These are phyloP conservation scores for Plebejus argus DNA, from an alignment of 2,888 invertebrate species.

Conservation along the genomic window DNA sequence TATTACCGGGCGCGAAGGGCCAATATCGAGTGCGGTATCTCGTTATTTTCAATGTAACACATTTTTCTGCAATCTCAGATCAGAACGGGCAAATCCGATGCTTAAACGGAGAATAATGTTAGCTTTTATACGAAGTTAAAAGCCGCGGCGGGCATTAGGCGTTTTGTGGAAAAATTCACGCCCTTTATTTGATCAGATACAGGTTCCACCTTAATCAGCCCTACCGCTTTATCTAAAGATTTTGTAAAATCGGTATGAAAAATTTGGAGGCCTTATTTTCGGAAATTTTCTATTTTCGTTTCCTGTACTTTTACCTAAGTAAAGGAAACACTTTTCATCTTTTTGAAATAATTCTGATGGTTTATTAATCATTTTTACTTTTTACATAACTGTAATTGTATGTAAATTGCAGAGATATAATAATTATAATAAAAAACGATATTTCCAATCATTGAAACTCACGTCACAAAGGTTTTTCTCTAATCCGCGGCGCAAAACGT, in stretches of 20 bases:
- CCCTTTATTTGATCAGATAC: slow-evolving; percentile 28
- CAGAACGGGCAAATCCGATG: slow-evolving; percentile 56
- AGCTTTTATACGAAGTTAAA: slow-evolving; percentile 57
- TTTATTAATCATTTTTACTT: too few species aligned
- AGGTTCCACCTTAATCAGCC: slow-evolving; percentile 24
- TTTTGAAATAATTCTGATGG: too few species aligned
- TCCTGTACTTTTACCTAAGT: background rate
- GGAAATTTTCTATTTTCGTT: background rate
- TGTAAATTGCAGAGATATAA: background rate
- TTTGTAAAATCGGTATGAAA: background rate
- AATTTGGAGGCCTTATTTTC: background rate
- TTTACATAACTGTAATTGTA: too few species aligned
- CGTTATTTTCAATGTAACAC: slow-evolving; percentile 53
- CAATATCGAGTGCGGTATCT: slow-evolving; percentile 37
- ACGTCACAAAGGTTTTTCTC: background rate
- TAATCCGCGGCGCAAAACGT: background rate
- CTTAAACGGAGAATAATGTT: slow-evolving; percentile 52
- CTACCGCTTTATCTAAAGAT: background rate
- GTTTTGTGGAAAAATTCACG: slow-evolving; percentile 36
- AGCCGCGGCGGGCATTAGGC: slow-evolving; percentile 47
- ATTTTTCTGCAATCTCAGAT: slow-evolving; percentile 60
- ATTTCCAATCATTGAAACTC: background rate
- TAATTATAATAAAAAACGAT: background rate
- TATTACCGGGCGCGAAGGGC: slow-evolving; percentile 39
- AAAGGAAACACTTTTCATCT: background rate